A percentile compares a stretch with the other conserved stretches of the same genome.
Conservation (phyloP, 2,113 vertebrate species). For the Phasianus colchicus region DNA sequence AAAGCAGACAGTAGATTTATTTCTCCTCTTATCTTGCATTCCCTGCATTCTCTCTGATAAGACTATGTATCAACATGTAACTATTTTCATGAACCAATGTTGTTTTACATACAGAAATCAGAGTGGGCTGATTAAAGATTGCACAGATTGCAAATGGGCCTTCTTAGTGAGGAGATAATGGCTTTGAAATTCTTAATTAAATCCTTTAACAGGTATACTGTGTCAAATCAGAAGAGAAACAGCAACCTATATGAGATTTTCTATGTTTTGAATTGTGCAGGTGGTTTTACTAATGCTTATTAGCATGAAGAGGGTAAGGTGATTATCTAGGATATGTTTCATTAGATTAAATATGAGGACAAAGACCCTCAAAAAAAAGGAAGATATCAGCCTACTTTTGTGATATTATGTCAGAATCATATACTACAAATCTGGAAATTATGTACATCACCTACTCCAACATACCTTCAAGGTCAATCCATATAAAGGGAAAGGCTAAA, state of each 20-base stretch:
- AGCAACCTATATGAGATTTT: conserved; percentile 25
- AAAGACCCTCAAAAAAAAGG: conserved; percentile 10
- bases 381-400: neutral
- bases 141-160: conserved; percentile 51
- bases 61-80: neutral
- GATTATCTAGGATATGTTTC: neutral
- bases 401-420: neutral
- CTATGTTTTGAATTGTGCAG: conserved; percentile 25
- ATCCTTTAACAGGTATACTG: conserved; percentile 58
- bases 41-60: neutral
- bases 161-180: conserved; percentile 58
- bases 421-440: conserved; percentile 30
- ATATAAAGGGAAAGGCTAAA: conserved; percentile 21
- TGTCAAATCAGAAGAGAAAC: conserved; percentile 31
- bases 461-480: neutral
- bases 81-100: neutral
- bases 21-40: neutral
- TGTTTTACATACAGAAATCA: neutral
- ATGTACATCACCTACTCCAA: conserved; percentile 35
- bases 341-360: conserved; percentile 8
- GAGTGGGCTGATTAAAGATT: conserved; percentile 16
- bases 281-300: neutral
- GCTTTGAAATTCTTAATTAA: conserved; percentile 74
- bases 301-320: neutral
- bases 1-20: neutral